Percentiles rank a stretch among this genome's conserved stretches.
Evolutionary conservation across 2,888 invertebrate genomes (phyloP).

Genomic region (Falcaria lacertinaria): DNA sequence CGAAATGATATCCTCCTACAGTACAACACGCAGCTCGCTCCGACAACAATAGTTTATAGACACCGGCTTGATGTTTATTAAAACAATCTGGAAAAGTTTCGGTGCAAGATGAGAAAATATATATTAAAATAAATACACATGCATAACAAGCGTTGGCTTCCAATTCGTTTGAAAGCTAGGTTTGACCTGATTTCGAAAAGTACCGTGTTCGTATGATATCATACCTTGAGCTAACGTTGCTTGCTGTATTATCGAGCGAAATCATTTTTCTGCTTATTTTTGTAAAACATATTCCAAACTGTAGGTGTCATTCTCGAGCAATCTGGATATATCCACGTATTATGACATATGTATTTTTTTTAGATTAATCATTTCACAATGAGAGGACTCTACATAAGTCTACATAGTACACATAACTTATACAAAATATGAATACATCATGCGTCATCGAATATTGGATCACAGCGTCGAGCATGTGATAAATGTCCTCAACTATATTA

Average conservation of each 20-base stretch:
- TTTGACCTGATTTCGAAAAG: conserved; percentile 42
- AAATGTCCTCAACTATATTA: no score
- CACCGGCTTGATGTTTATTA: conserved; percentile 23
- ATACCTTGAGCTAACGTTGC: conserved; percentile 3
- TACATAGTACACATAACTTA: no score
- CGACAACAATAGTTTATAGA: conserved; percentile 27
- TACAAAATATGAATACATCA: no score
- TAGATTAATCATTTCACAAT: no score
- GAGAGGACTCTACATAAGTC: no score
- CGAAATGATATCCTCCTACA: conserved; percentile 45
- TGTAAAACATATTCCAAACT: no score
- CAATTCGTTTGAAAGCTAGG: conserved; percentile 46
- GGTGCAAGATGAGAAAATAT: conserved; percentile 10
- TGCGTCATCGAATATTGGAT: no score
- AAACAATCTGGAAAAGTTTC: conserved; percentile 26
- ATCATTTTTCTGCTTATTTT: no score
- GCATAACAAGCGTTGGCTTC: conserved; percentile 35
- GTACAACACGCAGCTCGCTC: conserved; percentile 44
- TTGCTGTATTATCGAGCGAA: background rate
- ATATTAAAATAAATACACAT: conserved; percentile 21
- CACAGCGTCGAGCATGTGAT: no score
- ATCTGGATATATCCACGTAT: no score
- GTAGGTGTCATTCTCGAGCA: no score
- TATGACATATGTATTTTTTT: no score
- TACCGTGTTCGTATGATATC: conserved; percentile 3